Evolutionary conservation across 2,888 invertebrate genomes (phyloP).

Genomic region (Trichopria drosophilae): DNA sequence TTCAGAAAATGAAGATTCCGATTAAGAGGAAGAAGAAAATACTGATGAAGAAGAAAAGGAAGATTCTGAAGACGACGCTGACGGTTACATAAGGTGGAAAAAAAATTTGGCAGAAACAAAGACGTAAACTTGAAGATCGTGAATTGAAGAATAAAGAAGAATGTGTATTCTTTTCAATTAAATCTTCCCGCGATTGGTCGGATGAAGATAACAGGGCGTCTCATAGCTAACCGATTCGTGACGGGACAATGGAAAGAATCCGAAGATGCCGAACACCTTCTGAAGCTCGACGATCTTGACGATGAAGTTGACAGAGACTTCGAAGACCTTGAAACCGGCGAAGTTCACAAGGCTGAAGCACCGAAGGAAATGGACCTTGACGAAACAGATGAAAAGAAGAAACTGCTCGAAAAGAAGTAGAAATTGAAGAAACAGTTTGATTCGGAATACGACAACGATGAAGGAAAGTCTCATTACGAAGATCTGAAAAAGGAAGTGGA

Average conservation of each 20-base stretch:
- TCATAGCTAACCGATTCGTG: slow-evolving; percentile 87
- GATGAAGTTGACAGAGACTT: slow-evolving; percentile 90
- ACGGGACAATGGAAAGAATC: slow-evolving; percentile 91
- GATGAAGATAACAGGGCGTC: slow-evolving; percentile 66
- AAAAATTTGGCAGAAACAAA: slow-evolving; percentile 75
- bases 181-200: slow-evolving; percentile 66
- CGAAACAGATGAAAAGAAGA: slow-evolving; percentile 64
- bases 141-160: slow-evolving; percentile 73
- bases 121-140: slow-evolving; percentile 68
- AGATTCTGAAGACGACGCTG: slow-evolving; percentile 24
- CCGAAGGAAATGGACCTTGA: slow-evolving; percentile 61
- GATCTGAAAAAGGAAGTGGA: slow-evolving; percentile 84
- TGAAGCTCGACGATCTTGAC: slow-evolving; percentile 77
- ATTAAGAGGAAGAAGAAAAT: slow-evolving; percentile 35
- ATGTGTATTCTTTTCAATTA: slow-evolving; percentile 68
- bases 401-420: slow-evolving; percentile 75
- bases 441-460: slow-evolving; percentile 88
- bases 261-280: slow-evolving; percentile 84
- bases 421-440: slow-evolving; percentile 94
- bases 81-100: slow-evolving; percentile 71
- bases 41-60: slow-evolving; percentile 41
- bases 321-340: slow-evolving; percentile 89
- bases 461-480: slow-evolving; percentile 82
- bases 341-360: slow-evolving; percentile 64
- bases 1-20: slow-evolving; percentile 54